phyloP scores from a whole-genome alignment of 2,888 invertebrate genomes.

The Schrankia costaestrigalis region DNA sequence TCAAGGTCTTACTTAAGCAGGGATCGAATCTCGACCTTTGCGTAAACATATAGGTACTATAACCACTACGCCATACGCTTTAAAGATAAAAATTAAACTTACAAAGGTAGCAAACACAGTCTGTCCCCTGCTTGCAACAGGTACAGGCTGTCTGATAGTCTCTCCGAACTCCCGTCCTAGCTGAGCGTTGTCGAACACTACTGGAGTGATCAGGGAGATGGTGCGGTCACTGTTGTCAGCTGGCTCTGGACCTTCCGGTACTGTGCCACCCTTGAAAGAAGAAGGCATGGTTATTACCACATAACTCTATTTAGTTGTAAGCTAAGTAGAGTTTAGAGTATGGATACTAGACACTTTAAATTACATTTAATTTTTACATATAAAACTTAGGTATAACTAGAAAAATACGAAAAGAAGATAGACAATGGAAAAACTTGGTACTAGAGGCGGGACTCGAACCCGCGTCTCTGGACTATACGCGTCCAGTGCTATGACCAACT shows the following conservation, averaged over 20 bases:
- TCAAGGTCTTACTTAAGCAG: no score
- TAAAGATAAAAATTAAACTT: conserved; percentile 49
- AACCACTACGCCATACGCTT: neutral
- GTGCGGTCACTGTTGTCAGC: conserved; percentile 85
- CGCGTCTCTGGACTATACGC: no score
- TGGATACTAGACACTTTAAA: no score
- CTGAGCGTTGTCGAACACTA: conserved; percentile 87
- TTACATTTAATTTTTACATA: neutral
- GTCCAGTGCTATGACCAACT: no score
- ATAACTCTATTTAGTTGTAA: no score
- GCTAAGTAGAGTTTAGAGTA: no score
- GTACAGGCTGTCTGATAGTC: conserved; percentile 85
- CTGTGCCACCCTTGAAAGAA: conserved; percentile 53
- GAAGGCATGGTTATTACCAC: no score
- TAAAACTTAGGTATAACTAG: no score
- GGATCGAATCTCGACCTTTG: no score
- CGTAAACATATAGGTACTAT: neutral
- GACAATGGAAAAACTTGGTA: no score
- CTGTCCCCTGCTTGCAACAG: conserved; percentile 80
- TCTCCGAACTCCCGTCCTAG: conserved; percentile 85
- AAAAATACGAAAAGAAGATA: no score
- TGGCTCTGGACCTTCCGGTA: conserved; percentile 84
- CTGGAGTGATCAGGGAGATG: conserved; percentile 86
- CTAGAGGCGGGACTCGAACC: no score
- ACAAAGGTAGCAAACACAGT: conserved; percentile 87